Conservation (phyloP, 1,140 invertebrate species). For the Bradynema listronoti region DNA sequence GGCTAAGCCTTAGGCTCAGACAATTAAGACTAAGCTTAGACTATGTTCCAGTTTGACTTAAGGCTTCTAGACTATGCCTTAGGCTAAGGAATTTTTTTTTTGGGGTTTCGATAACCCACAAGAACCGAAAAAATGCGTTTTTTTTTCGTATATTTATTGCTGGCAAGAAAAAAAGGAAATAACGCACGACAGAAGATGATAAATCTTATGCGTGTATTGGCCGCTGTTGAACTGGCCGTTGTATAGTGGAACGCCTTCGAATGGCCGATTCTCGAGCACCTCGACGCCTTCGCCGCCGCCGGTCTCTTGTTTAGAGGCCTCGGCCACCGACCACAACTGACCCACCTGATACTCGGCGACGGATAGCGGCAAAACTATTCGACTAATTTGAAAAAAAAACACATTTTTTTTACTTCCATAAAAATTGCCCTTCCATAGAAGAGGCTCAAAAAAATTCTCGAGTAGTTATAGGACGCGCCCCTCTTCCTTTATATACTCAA, state of each 20-base stretch:
- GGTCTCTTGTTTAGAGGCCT: conserved; percentile 98
- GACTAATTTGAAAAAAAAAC: conserved; percentile 36
- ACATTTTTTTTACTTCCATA: no score
- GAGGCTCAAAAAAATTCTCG: not conserved
- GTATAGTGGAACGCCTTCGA: conserved; percentile 75
- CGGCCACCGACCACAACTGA: conserved; percentile 92
- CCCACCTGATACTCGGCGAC: conserved; percentile 63
- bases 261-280: conserved; percentile 91
- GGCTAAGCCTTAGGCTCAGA: no score
- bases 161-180: conserved; percentile 12
- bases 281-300: conserved; percentile 98
- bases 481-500: not conserved
- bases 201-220: conserved; percentile 99
- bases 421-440: not conserved
- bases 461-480: not conserved
- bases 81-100: no score
- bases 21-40: no score
- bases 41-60: no score
- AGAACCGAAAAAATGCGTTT: not conserved
- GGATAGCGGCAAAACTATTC: conserved; percentile 53
- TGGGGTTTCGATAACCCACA: no score
- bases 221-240: conserved; percentile 83
- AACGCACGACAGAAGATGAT: conserved; percentile 78
- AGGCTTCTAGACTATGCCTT: no score
- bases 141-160: conserved; percentile 1